Percentiles rank a stretch among this genome's conserved stretches.
Evolutionary conservation across 1,140 invertebrate species (phyloP).

Genomic region (Heliconius hewitsoni): DNA sequence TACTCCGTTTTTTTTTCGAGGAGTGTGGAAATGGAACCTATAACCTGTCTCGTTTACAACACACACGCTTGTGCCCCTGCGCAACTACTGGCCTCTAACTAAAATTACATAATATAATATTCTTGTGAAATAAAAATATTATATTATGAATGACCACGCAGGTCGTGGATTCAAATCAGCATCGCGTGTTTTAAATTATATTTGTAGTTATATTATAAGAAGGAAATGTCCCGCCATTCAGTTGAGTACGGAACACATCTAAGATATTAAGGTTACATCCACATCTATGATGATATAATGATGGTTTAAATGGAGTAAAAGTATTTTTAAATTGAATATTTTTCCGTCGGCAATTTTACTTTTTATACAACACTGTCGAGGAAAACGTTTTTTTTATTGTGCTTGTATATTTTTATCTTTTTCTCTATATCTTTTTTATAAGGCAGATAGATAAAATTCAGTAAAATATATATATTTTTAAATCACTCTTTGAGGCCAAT

Average conservation of each 20-base stretch:
- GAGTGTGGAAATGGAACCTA: too few relatives aligned
- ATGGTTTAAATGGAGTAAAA: not conserved
- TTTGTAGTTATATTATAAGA: not conserved
- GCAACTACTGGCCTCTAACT: too few relatives aligned
- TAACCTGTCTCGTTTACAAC: too few relatives aligned
- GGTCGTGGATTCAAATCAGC: conserved; percentile 11
- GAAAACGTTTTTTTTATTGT: not conserved
- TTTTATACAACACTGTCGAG: not conserved
- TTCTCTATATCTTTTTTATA: too few relatives aligned
- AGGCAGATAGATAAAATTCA: too few relatives aligned
- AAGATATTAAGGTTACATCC: not conserved
- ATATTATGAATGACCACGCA: not conserved
- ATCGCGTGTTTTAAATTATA: conserved; percentile 18
- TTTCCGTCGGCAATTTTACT: not conserved
- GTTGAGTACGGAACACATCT: not conserved
- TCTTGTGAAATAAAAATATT: too few relatives aligned
- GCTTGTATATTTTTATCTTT: not conserved
- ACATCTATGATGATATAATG: not conserved
- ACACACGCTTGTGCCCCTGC: too few relatives aligned
- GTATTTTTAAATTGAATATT: not conserved
- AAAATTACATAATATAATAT: too few relatives aligned
- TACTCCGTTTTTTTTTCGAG: too few relatives aligned
- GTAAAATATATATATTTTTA: too few relatives aligned
- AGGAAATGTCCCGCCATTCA: not conserved
- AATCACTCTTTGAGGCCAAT: too few relatives aligned